Base-by-base conservation (phyloP, 2,888 invertebrate genomes). In the Quadriops clusia region DNA sequence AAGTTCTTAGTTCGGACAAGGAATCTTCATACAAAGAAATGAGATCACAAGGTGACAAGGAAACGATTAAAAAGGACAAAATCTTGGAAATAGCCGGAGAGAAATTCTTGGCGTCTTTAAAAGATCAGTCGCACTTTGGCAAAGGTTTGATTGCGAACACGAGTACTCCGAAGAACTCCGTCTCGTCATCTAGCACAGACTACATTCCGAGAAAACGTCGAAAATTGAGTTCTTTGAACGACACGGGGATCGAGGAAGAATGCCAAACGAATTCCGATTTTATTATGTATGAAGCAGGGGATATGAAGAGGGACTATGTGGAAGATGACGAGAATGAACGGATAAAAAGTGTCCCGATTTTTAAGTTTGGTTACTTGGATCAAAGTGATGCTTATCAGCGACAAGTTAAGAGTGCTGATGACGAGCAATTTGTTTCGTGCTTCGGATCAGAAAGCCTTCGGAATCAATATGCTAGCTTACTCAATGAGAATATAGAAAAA, bases 201-300 rank as follows among this genome's bases (percentile, higher is more conserved):
- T 16, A 10, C n/a, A 22, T 50, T n/a, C 50, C 49, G 5, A 41
- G 44, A 26, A 50, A 50, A 31, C 43, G 45, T 14, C 33, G 47
- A 30, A 41, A 40, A 33, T 26, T 48, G 10, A n/a, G n/a, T n/a
- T n/a, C n/a, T n/a, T n/a, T n/a, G 11, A 30, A 17, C 12, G 17
- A 36, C 23, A 21, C 10, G n/a, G 21, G 9, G 17, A 23, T 17
- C 21, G 21, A 6, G 7, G 18, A 18, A 18, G 18, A 18, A 18
- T 8, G 8, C 7, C 7, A 18, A 18, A 7, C 18, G 8, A 8
- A 18, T 8, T 8, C 18, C 9, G 21, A 8, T n/a, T 5, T 5
- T 23, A 13, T 3, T 4, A 1, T 2, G n/a, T 13, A n/a, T 7
- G 24, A 18, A n/a, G 10, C 11, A 10, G 16, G 23, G 15, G 30